Percentiles rank a stretch among this genome's conserved stretches.
phyloP scores from a whole-genome alignment of 2,888 invertebrate genomes.

The Rhagophthalmus giganteus region DNA sequence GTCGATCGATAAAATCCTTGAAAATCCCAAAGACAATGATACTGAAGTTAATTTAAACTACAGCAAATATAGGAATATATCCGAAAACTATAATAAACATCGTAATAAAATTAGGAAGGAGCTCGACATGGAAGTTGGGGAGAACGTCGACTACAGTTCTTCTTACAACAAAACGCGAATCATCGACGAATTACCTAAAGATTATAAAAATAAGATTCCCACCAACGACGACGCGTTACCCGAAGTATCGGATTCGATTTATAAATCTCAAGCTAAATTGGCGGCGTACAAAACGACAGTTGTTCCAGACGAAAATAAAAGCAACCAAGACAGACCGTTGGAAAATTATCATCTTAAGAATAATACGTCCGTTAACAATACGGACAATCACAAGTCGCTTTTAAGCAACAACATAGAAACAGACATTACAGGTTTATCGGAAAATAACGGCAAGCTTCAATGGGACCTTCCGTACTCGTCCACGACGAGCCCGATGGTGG shows the following conservation, averaged over 20 bases:
- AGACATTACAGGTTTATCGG: slow-evolving; percentile 38
- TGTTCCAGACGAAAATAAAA: slow-evolving; percentile 6
- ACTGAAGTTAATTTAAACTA: slow-evolving; percentile 42
- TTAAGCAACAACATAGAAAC: slow-evolving; percentile 50
- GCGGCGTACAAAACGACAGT: slow-evolving; percentile 35
- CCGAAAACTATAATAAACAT: slow-evolving; percentile 41
- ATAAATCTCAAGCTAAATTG: too few relatives aligned
- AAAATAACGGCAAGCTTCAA: slow-evolving; percentile 10
- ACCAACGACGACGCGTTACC: slow-evolving; percentile 43
- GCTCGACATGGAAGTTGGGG: slow-evolving; percentile 54
- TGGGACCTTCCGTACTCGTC: slow-evolving; percentile 5
- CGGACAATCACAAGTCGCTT: slow-evolving; percentile 35
- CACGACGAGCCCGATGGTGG: slow-evolving; percentile 14
- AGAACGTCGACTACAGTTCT: slow-evolving; percentile 57
- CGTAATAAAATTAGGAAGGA: slow-evolving; percentile 46
- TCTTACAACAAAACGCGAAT: slow-evolving; percentile 62
- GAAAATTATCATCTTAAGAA: too few relatives aligned
- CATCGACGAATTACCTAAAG: slow-evolving; percentile 57
- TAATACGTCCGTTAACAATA: slow-evolving; percentile 33
- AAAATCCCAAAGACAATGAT: slow-evolving; percentile 36
- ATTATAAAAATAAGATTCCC: slow-evolving; percentile 45
- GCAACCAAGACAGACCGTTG: too few relatives aligned
- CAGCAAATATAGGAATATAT: slow-evolving; percentile 42
- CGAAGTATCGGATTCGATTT: background rate
- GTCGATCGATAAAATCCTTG: slow-evolving; percentile 36